phyloP scores from a whole-genome alignment of 64 coral and sea anemone species.

The Porites lutea region DNA sequence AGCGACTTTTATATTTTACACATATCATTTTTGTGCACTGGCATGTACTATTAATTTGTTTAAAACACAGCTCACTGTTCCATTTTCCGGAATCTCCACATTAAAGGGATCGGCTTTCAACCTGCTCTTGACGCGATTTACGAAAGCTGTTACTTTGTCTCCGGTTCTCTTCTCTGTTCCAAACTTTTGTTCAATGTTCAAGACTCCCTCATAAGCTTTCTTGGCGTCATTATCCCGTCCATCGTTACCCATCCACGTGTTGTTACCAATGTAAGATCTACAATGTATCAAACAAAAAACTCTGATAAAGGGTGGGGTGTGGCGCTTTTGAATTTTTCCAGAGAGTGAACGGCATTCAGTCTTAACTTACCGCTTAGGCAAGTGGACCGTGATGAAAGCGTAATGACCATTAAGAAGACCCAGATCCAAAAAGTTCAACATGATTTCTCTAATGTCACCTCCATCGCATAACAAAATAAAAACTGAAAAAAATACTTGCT shows the following conservation, averaged over 20 bases:
- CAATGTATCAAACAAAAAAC: not conserved
- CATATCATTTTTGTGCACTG: no score
- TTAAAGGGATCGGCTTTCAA: not conserved
- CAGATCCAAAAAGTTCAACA: constrained; percentile 89
- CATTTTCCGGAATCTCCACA: constrained; percentile 1
- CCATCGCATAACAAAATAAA: constrained; percentile 87
- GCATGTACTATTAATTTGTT: not conserved
- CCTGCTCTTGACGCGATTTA: constrained; percentile 53
- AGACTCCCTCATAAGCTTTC: constrained; percentile 83
- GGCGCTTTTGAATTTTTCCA: no score
- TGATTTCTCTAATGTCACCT: constrained; percentile 87
- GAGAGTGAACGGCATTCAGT: no score
- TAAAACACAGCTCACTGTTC: not conserved
- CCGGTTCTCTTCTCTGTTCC: constrained; percentile 67
- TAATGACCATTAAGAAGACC: constrained; percentile 87
- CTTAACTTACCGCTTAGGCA: constrained; percentile 82
- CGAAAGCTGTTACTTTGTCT: constrained; percentile 73
- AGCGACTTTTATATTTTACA: no score
- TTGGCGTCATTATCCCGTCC: constrained; percentile 81
- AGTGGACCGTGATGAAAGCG: constrained; percentile 88
- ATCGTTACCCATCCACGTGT: constrained; percentile 93
- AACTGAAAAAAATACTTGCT: constrained; percentile 35
- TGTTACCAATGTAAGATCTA: constrained; percentile 92
- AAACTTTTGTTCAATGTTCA: constrained; percentile 90
- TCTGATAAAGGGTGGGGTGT: no score